Conservation (phyloP, 2,113 vertebrate species). For the Phrynosoma platyrhinos region DNA sequence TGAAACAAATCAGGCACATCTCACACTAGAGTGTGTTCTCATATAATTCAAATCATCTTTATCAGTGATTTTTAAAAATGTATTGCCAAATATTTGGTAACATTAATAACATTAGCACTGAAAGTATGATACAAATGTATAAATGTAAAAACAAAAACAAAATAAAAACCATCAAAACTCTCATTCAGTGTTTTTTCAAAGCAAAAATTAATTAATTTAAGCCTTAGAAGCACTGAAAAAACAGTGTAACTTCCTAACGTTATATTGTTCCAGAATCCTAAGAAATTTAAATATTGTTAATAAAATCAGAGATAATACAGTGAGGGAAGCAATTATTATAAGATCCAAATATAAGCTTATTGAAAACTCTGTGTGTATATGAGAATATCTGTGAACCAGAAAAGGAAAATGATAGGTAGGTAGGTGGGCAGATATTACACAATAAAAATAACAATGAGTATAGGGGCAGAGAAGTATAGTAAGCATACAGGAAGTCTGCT, state of each 20-base stretch:
- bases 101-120: too few relatives aligned
- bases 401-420: too few relatives aligned
- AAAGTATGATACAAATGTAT: too few relatives aligned
- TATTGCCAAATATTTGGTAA: too few relatives aligned
- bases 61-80: neutral
- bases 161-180: too few relatives aligned
- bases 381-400: neutral
- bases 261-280: neutral
- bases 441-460: neutral
- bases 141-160: too few relatives aligned
- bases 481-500: neutral
- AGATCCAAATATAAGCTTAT: neutral
- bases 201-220: too few relatives aligned
- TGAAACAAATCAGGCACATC: neutral
- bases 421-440: too few relatives aligned
- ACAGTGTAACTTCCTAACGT: too few relatives aligned
- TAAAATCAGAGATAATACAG: neutral
- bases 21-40: neutral
- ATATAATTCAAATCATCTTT: neutral
- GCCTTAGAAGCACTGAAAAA: too few relatives aligned
- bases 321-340: neutral
- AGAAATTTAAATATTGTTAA: neutral
- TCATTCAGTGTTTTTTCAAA: too few relatives aligned
- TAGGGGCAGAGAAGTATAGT: neutral
- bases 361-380: neutral